These are phyloP conservation scores for Dasypus novemcinctus DNA, from an alignment of 2,113 vertebrate genomes.

Conservation along the genomic window DNA sequence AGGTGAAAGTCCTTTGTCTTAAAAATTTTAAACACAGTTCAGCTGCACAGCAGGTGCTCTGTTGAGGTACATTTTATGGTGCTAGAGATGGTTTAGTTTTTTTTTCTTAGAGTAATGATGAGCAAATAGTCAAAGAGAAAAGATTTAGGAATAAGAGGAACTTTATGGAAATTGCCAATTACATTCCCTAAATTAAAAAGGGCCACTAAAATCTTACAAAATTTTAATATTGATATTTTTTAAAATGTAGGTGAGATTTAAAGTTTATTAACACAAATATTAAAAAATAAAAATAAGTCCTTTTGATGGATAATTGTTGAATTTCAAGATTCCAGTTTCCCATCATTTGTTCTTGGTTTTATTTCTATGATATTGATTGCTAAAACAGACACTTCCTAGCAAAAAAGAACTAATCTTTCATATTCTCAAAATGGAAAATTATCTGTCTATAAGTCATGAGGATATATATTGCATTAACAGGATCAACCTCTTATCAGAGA, in stretches of 20 bases:
- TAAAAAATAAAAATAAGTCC: neutral
- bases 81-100: neutral
- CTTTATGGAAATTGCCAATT: neutral
- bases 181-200: neutral
- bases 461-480: neutral
- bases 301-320: neutral
- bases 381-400: neutral
- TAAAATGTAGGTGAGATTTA: constrained; percentile 2
- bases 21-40: neutral
- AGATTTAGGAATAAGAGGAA: neutral
- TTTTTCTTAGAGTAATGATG: neutral
- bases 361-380: neutral
- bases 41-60: neutral
- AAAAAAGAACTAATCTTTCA: neutral
- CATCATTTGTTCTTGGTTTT: neutral
- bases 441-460: neutral
- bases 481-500: neutral
- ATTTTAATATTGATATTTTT: neutral
- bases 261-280: neutral
- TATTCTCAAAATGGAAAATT: neutral
- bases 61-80: constrained; percentile 5
- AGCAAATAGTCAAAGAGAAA: neutral
- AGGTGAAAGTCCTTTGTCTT: neutral
- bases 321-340: neutral
- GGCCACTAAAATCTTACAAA: neutral